phyloP scores from a whole-genome alignment of 2,888 invertebrate genomes.

The Osedax fenrisi region DNA sequence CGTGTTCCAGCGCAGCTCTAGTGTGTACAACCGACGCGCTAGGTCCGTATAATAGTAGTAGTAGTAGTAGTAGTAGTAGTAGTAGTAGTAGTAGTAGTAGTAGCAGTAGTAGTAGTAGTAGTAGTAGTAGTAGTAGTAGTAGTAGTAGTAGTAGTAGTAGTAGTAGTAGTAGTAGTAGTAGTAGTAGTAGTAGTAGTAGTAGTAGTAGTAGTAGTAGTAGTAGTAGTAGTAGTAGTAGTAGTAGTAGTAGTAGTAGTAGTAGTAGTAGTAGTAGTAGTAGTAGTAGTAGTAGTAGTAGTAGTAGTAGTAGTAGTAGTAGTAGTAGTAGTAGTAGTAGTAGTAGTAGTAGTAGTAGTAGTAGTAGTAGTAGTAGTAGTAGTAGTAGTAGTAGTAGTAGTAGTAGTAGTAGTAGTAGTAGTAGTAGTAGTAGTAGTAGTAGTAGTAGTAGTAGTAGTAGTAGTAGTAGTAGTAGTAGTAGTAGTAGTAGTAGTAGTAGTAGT shows the following conservation, averaged over 20 bases:
- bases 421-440: constrained; percentile 15
- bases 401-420: constrained; percentile 19
- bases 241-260: constrained; percentile 23
- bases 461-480: constrained; percentile 25
- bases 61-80: constrained; percentile 13
- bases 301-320: constrained; percentile 14
- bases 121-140: constrained; percentile 13
- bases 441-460: constrained; percentile 20
- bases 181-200: constrained; percentile 9
- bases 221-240: not conserved
- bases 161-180: constrained; percentile 9
- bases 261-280: constrained; percentile 25
- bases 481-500: constrained; percentile 25
- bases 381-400: constrained; percentile 24
- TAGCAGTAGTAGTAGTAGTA: constrained; percentile 3
- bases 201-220: not conserved
- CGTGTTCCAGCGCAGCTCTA: constrained; percentile 56
- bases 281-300: constrained; percentile 21
- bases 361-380: constrained; percentile 24
- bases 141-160: constrained; percentile 17
- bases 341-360: constrained; percentile 18
- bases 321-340: constrained; percentile 10
- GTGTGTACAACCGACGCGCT: constrained; percentile 65
- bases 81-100: not conserved
- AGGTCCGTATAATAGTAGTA: constrained; percentile 43